phyloP scores from a whole-genome alignment of 2,113 vertebrate species.

The Balaeniceps rex region DNA sequence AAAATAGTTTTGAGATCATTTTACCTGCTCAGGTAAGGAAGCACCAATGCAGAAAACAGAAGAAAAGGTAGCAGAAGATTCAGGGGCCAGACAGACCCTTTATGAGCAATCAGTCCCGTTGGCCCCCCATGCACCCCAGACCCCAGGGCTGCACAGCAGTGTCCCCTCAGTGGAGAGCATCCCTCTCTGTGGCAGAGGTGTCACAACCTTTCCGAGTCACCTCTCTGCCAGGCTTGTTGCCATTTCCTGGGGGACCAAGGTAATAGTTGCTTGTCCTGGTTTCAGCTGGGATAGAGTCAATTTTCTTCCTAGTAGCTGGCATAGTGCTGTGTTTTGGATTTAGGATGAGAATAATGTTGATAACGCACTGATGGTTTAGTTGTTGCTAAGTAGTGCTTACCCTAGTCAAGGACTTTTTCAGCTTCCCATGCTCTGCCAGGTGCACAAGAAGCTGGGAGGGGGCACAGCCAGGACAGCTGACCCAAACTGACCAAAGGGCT shows the following conservation, averaged over 20 bases:
- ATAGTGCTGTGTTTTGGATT: too few relatives aligned
- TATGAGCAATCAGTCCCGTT: not conserved
- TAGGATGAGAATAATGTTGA: too few relatives aligned
- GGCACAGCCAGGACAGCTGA: too few relatives aligned
- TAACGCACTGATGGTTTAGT: too few relatives aligned
- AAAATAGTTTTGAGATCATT: not conserved
- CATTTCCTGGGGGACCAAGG: not conserved
- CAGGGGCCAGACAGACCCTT: not conserved
- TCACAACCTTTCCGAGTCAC: not conserved
- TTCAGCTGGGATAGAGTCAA: too few relatives aligned
- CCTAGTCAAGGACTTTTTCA: too few relatives aligned
- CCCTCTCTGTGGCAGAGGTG: fast-evolving
- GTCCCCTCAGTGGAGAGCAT: not conserved
- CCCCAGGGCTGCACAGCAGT: not conserved
- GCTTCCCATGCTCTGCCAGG: too few relatives aligned
- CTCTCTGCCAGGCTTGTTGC: not conserved
- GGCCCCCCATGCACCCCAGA: not conserved
- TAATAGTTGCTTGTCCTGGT: not conserved
- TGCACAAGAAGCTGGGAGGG: too few relatives aligned
- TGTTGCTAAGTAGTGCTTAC: too few relatives aligned
- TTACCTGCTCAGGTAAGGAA: not conserved
- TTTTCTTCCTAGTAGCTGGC: too few relatives aligned
- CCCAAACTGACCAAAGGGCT: too few relatives aligned
- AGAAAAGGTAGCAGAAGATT: not conserved
- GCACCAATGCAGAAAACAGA: not conserved